A percentile compares a stretch with the other conserved stretches of the same genome.
Evolutionary conservation across 1,140 invertebrate genomes (phyloP).

Genomic region (Carposina sasakii): DNA sequence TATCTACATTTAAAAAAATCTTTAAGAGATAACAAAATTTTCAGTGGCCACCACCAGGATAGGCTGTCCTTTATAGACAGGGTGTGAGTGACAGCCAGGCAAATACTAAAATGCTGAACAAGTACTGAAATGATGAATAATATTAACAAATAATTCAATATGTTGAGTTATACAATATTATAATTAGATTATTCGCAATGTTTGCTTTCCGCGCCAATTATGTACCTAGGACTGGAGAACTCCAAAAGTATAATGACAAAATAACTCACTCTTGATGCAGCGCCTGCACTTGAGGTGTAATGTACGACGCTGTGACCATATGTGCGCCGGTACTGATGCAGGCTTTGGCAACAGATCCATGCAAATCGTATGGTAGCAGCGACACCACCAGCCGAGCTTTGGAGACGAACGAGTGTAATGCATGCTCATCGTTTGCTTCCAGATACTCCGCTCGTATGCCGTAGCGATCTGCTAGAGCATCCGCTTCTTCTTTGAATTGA

Average conservation of each 20-base stretch:
- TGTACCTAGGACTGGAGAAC: too few species aligned
- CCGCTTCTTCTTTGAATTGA: slow-evolving; percentile 90
- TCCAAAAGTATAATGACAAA: background rate
- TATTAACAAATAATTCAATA: too few species aligned
- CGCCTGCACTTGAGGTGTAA: slow-evolving; percentile 85
- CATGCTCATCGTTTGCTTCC: slow-evolving; percentile 80
- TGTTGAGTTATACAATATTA: too few species aligned
- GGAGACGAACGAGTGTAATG: slow-evolving; percentile 46
- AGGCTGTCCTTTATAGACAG: too few species aligned
- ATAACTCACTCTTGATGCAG: slow-evolving; percentile 84
- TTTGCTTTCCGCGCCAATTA: too few species aligned
- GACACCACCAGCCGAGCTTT: slow-evolving; percentile 79
- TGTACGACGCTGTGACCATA: slow-evolving; percentile 98
- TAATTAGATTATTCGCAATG: too few species aligned
- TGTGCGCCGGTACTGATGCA: slow-evolving; percentile 91
- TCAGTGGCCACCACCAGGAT: too few species aligned
- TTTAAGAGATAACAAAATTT: too few species aligned
- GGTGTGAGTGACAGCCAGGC: too few species aligned
- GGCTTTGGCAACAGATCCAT: slow-evolving; percentile 86
- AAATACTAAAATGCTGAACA: too few species aligned
- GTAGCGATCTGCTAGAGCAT: slow-evolving; percentile 83
- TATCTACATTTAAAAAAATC: too few species aligned
- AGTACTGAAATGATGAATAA: too few species aligned
- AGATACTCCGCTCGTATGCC: slow-evolving; percentile 88
- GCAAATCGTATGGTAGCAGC: slow-evolving; percentile 93